A percentile compares a stretch with the other conserved stretches of the same genome.
phyloP scores from a whole-genome alignment of 2,888 invertebrate species.

The Taenaris catops region DNA sequence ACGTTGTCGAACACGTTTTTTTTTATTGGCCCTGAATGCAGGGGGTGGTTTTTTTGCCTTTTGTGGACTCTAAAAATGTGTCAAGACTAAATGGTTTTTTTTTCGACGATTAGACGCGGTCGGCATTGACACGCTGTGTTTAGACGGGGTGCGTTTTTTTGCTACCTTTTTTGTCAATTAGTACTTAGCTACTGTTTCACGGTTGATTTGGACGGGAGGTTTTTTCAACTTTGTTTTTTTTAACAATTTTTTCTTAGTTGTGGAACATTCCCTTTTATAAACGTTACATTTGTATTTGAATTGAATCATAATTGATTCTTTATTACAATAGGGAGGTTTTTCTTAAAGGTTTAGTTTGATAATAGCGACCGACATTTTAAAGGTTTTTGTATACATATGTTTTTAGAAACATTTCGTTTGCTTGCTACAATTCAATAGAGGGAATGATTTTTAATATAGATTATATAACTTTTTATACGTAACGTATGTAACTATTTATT shows the following conservation, averaged over 20 bases:
- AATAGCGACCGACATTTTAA: too few relatives aligned
- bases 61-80: slow-evolving; percentile 45
- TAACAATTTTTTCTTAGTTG: slow-evolving; percentile 20
- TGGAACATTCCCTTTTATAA: too few relatives aligned
- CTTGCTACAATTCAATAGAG: too few relatives aligned
- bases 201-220: slow-evolving; percentile 38
- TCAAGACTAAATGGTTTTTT: slow-evolving; percentile 49
- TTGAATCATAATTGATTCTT: too few relatives aligned
- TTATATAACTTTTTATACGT: too few relatives aligned
- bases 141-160: slow-evolving; percentile 41
- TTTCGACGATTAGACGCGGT: slow-evolving; percentile 47
- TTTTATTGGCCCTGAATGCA: slow-evolving; percentile 56
- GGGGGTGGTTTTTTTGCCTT: slow-evolving; percentile 62
- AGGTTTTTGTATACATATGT: too few relatives aligned
- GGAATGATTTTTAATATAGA: too few relatives aligned
- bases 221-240: slow-evolving; percentile 33
- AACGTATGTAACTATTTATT: too few relatives aligned
- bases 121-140: slow-evolving; percentile 62
- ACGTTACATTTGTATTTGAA: too few relatives aligned
- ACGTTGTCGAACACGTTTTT: slow-evolving; percentile 46
- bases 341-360: too few relatives aligned
- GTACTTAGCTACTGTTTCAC: slow-evolving; percentile 60
- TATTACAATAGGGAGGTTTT: too few relatives aligned
- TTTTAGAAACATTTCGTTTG: too few relatives aligned
- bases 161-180: slow-evolving; percentile 36